Conservation (phyloP, 2,797 vertebrate genomes). For the Dendrocincla fuliginosa region DNA sequence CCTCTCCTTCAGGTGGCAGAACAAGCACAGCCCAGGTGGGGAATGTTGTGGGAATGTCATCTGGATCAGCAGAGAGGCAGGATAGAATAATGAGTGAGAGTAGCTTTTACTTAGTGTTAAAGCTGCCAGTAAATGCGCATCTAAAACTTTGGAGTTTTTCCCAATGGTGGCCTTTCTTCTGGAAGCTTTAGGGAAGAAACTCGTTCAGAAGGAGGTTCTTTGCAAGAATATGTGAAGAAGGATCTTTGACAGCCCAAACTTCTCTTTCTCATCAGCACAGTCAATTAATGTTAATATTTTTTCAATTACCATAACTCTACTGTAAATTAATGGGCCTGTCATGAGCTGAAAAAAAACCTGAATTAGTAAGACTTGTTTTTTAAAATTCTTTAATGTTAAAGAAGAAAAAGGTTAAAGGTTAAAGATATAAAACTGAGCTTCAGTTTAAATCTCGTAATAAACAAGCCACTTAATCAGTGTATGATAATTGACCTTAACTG, state of each 20-base stretch:
- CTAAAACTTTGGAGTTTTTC: background rate
- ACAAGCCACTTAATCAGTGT: constrained; percentile 22
- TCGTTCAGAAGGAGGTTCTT: background rate
- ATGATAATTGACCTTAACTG: constrained; percentile 49
- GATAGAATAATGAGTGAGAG: background rate
- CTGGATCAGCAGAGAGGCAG: background rate
- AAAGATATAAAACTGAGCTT: background rate
- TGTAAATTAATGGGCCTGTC: background rate
- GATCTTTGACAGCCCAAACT: background rate
- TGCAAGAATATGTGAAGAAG: background rate
- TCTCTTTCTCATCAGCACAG: background rate
- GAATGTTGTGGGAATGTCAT: background rate
- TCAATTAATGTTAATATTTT: background rate
- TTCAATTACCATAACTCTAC: background rate
- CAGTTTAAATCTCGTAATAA: background rate
- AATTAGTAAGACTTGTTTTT: background rate
- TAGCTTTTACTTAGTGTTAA: background rate
- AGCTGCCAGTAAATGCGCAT: background rate
- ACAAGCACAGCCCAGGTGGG: background rate
- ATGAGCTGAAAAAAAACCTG: background rate
- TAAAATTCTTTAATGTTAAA: background rate
- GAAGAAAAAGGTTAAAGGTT: background rate
- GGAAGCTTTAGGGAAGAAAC: background rate
- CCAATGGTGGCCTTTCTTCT: background rate
- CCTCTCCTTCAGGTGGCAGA: background rate